Evolutionary conservation across 2,888 invertebrate genomes (phyloP), one percentile per base, ranked within the genome.

Genomic region (Stenurella melanura): DNA sequence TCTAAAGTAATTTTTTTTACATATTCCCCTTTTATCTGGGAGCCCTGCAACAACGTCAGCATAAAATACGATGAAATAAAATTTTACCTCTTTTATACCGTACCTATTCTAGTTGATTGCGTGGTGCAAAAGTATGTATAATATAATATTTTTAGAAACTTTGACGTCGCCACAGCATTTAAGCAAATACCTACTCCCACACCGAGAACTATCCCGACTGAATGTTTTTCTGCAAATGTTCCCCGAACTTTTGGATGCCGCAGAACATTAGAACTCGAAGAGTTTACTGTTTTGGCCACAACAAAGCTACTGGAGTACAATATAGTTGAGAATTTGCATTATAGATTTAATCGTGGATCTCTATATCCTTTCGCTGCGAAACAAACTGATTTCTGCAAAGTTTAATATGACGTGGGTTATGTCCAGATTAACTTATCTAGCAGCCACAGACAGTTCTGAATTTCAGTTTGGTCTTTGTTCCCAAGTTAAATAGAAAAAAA

Each of bases 371-470:
- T 78, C 70, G 67, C 57, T 50, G 60, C 50, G 18, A 56, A 75
- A 68, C 67, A 34, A 75, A 68, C 60, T 26, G 71, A 68, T 72
- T 74, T 71, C 68, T 69, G 69, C 50, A 60, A 73, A 77, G 76
- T 77, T 79, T 73, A 26, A 71, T 76, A 77, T 79, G 75, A 79
- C 76, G 76, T 74, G 78, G 78, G 74, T 79, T 64, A 64, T 61
- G 73, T 73, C 74, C 64, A 42, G 78, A 79, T 79, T 76, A 77
- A 79, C 75, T 75, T 78, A 75, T 78, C 78, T 64, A 26, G 42
- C 67, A 42, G 71, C 72, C 77, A 61, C 77, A 77, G 77, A 75
- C 74, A 74, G 67, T 74, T 70, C 18, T 30, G 38, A 70, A 61
- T 60, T 58, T 56, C 66, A 42, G 54, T 17, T 50, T 68, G 38